Percentiles rank a stretch among this genome's conserved stretches.
Conservation (phyloP, 1,140 invertebrate species). For the Pissodes strobi region DNA sequence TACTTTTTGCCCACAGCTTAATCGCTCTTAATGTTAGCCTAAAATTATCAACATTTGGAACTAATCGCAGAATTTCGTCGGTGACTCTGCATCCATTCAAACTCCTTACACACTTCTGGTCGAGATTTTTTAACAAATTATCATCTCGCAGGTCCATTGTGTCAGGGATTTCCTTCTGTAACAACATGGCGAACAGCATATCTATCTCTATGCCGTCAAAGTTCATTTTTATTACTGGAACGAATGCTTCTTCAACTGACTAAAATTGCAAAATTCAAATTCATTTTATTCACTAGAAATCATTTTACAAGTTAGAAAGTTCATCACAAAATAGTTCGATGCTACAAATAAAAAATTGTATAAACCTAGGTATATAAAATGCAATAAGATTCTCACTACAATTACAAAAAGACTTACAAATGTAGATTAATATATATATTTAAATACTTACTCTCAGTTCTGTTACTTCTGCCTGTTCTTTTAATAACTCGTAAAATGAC, state of each 20-base stretch:
- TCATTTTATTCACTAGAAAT: too few relatives aligned
- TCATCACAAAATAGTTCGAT: too few relatives aligned
- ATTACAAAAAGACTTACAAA: too few relatives aligned
- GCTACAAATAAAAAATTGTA: too few relatives aligned
- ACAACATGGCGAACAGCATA: constrained; percentile 93
- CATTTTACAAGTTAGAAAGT: too few relatives aligned
- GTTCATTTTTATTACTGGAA: constrained; percentile 99
- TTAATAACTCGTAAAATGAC: constrained; percentile 91
- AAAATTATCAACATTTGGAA: constrained; percentile 95
- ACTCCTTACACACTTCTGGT: constrained; percentile 94
- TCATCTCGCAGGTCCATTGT: constrained; percentile 88
- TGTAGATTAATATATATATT: too few relatives aligned
- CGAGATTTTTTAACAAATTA: constrained; percentile 90
- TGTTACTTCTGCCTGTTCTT: constrained; percentile 84
- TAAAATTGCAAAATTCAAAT: too few relatives aligned
- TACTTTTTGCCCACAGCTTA: constrained; percentile 99
- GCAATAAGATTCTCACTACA: too few relatives aligned
- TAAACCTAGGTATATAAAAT: too few relatives aligned
- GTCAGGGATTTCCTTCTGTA: constrained; percentile 88
- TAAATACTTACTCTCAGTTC: constrained; percentile 75
- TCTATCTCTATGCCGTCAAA: constrained; percentile 99
- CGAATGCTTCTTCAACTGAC: constrained; percentile 98
- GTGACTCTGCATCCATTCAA: constrained; percentile 98
- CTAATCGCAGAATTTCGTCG: constrained; percentile 94
- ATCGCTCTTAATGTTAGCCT: constrained; percentile 90